Evolutionary conservation across 2,113 vertebrate genomes (phyloP).

Genomic region (Setophaga kirtlandii): DNA sequence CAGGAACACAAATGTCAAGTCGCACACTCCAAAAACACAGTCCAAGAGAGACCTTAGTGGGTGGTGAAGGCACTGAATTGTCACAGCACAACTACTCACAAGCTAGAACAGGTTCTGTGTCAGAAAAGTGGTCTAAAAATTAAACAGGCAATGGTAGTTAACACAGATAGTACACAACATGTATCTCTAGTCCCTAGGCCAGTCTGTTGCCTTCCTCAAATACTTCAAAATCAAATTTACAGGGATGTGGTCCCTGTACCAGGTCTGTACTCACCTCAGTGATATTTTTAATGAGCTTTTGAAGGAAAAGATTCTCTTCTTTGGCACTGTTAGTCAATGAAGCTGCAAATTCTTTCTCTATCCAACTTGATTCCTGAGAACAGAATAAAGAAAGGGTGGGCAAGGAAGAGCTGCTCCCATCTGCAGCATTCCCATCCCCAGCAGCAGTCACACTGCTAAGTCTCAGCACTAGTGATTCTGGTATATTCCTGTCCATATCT

Average conservation of each 20-base stretch:
- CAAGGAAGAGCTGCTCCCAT: background rate
- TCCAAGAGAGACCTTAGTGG: background rate
- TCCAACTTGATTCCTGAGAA: conserved; percentile 67
- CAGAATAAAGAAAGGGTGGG: background rate
- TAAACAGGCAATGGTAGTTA: background rate
- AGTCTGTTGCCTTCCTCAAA: background rate
- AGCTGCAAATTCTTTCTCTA: conserved; percentile 66
- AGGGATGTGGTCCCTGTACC: background rate
- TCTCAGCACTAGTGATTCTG: background rate
- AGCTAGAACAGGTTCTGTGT: background rate
- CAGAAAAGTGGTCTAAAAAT: background rate
- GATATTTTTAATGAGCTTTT: conserved; percentile 70
- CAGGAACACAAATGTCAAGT: background rate
- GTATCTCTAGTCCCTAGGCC: background rate
- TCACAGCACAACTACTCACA: background rate
- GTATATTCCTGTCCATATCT: background rate
- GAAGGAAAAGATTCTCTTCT: conserved; percentile 72
- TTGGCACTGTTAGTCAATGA: conserved; percentile 56
- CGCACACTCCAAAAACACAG: background rate
- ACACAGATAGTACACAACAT: background rate
- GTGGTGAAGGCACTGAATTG: background rate
- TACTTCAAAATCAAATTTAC: background rate
- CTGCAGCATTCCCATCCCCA: background rate
- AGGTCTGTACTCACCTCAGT: conserved; percentile 57
- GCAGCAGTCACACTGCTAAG: background rate